These are phyloP conservation scores for Stratiomys singularior DNA, from an alignment of 2,888 invertebrate genomes.

Conservation along the genomic window DNA sequence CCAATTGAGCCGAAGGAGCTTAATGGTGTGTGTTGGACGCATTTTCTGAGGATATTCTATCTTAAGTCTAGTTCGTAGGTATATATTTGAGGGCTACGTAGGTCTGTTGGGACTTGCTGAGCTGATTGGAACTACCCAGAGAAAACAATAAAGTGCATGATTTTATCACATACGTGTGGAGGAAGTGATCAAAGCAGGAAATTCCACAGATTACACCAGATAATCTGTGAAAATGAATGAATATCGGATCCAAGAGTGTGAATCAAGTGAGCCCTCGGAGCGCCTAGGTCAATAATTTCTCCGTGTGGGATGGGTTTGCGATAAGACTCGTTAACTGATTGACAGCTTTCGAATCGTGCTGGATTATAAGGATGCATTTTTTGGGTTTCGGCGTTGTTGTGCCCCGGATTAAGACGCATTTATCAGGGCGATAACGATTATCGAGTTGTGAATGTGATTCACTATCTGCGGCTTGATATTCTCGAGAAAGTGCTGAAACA, in stretches of 20 bases:
- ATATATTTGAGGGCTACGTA: no score
- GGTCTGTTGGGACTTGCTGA: neutral
- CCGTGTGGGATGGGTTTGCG: neutral
- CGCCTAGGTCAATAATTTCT: neutral
- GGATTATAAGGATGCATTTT: neutral
- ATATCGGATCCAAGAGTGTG: neutral
- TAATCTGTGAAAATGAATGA: neutral
- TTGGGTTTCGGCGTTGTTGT: neutral
- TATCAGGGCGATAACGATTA: neutral
- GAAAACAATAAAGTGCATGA: neutral
- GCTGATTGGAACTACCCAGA: neutral
- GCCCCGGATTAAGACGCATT: neutral
- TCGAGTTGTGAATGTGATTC: neutral
- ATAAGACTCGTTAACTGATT: neutral
- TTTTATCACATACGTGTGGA: neutral
- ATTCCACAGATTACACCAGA: neutral
- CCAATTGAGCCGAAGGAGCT: no score
- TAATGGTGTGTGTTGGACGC: no score
- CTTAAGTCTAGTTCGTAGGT: no score
- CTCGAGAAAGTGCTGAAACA: no score
- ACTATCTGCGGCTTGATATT: no score
- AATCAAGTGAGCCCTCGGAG: neutral
- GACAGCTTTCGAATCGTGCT: neutral
- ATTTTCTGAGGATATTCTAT: no score
- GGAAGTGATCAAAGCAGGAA: neutral